Evolutionary conservation across 1,140 invertebrate genomes (phyloP).

Genomic region (Lepeophtheirus salmonis): DNA sequence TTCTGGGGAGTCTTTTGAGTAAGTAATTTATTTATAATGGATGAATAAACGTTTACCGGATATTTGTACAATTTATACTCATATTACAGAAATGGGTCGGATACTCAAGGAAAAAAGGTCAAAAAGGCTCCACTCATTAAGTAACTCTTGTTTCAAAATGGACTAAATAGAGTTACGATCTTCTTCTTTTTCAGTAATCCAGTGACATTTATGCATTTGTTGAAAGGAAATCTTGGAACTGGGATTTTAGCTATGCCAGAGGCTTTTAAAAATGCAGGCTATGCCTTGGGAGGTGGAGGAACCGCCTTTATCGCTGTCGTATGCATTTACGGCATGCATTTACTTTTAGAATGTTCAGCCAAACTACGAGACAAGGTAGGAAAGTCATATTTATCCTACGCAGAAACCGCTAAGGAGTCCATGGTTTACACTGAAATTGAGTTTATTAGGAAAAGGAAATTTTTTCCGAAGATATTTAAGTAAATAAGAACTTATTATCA

Average conservation of each 20-base stretch:
- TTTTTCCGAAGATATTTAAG: background rate
- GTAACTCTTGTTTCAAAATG: too few species aligned
- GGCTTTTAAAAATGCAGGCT: constrained; percentile 57
- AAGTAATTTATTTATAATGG: too few species aligned
- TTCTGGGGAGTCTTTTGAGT: too few species aligned
- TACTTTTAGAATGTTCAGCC: background rate
- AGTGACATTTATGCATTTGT: constrained; percentile 53
- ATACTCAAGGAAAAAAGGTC: too few species aligned
- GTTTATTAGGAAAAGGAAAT: background rate
- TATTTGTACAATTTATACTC: too few species aligned
- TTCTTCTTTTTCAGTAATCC: constrained; percentile 35
- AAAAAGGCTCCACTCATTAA: too few species aligned
- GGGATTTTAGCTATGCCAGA: constrained; percentile 67
- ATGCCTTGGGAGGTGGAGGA: constrained; percentile 44
- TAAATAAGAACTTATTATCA: background rate
- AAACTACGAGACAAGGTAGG: background rate
- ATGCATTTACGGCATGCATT: constrained; percentile 71
- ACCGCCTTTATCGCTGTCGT: constrained; percentile 52
- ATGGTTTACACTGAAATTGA: background rate
- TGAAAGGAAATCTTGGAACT: constrained; percentile 65
- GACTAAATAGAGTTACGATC: too few species aligned
- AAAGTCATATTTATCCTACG: background rate
- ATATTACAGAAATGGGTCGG: too few species aligned
- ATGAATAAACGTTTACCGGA: too few species aligned
- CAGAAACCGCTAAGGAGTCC: background rate